Evolutionary conservation across 2,797 vertebrate genomes (phyloP).

Genomic region (Hypotaenidia philippensis): DNA sequence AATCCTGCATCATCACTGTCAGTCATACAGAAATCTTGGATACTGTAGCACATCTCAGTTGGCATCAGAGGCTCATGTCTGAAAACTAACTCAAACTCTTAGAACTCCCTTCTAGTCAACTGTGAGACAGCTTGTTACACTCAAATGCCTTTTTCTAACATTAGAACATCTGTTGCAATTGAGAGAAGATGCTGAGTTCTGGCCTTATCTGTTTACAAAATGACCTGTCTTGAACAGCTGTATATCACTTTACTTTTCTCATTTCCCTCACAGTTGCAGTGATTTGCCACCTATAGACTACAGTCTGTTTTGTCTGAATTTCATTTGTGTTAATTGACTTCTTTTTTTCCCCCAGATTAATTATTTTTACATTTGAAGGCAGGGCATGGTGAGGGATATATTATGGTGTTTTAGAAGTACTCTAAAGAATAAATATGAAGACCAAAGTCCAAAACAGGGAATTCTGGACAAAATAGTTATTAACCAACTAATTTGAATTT

Average conservation of each 20-base stretch:
- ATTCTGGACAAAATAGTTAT: not conserved
- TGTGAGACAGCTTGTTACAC: not conserved
- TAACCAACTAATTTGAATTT: not conserved
- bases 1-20: not conserved
- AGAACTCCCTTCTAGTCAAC: not conserved
- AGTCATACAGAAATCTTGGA: not conserved
- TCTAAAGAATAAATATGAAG: not conserved
- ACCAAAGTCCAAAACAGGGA: not conserved
- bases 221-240: slow-evolving; percentile 59
- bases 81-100: not conserved
- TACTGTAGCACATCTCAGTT: not conserved
- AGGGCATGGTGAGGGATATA: not conserved
- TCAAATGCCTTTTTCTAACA: not conserved
- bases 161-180: slow-evolving; percentile 47
- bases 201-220: slow-evolving; percentile 48
- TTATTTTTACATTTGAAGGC: slow-evolving; percentile 33
- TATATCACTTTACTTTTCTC: slow-evolving; percentile 58
- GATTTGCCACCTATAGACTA: slow-evolving; percentile 74
- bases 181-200: slow-evolving; percentile 37
- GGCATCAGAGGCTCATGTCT: not conserved
- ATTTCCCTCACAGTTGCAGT: slow-evolving; percentile 73
- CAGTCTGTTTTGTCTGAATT: slow-evolving; percentile 71
- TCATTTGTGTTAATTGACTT: slow-evolving; percentile 66
- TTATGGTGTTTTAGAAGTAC: slow-evolving; percentile 3
- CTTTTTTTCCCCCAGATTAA: slow-evolving; percentile 16